Percentiles rank a stretch among this genome's conserved stretches.
These are phyloP conservation scores for Eumaeus atala DNA, from an alignment of 1,140 invertebrate species.

Conservation along the genomic window DNA sequence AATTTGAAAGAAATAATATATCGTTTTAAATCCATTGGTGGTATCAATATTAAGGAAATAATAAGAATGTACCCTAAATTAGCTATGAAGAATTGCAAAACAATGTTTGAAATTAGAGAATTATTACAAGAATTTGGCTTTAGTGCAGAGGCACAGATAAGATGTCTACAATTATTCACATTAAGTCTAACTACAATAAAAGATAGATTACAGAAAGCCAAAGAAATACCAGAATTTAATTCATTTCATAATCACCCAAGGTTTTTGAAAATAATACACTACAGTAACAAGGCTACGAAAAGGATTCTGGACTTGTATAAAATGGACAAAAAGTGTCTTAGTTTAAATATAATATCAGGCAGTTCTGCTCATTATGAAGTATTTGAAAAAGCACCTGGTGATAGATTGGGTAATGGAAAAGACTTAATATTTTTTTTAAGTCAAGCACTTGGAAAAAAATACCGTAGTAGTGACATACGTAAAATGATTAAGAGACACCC, in stretches of 20 bases:
- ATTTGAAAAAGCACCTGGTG: slow-evolving; percentile 47
- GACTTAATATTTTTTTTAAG: slow-evolving; percentile 55
- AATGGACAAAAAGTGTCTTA: slow-evolving; percentile 65
- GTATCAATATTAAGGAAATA: slow-evolving; percentile 63
- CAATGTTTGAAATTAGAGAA: slow-evolving; percentile 59
- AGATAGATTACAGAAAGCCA: slow-evolving; percentile 61
- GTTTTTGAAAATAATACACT: slow-evolving; percentile 70
- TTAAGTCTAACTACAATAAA: slow-evolving; percentile 59
- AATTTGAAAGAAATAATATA: slow-evolving; percentile 65
- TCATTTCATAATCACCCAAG: slow-evolving; percentile 68
- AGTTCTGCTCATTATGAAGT: slow-evolving; percentile 52
- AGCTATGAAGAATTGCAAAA: slow-evolving; percentile 50
- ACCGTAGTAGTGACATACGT: slow-evolving; percentile 44
- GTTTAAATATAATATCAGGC: slow-evolving; percentile 62
- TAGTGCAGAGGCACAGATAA: slow-evolving; percentile 51
- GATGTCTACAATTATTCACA: slow-evolving; percentile 63
- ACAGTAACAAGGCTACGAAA: slow-evolving; percentile 59
- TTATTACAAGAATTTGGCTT: slow-evolving; percentile 67
- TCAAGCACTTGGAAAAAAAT: slow-evolving; percentile 43
- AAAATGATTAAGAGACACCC: slow-evolving; percentile 68
- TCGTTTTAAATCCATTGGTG: slow-evolving; percentile 56
- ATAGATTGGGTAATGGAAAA: slow-evolving; percentile 58
- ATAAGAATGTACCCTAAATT: slow-evolving; percentile 67
- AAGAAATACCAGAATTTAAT: slow-evolving; percentile 64
- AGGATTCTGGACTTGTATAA: slow-evolving; percentile 65